A percentile compares a stretch with the other conserved stretches of the same genome.
phyloP scores from a whole-genome alignment of 2,797 vertebrate genomes.

The Alosa sapidissima region DNA sequence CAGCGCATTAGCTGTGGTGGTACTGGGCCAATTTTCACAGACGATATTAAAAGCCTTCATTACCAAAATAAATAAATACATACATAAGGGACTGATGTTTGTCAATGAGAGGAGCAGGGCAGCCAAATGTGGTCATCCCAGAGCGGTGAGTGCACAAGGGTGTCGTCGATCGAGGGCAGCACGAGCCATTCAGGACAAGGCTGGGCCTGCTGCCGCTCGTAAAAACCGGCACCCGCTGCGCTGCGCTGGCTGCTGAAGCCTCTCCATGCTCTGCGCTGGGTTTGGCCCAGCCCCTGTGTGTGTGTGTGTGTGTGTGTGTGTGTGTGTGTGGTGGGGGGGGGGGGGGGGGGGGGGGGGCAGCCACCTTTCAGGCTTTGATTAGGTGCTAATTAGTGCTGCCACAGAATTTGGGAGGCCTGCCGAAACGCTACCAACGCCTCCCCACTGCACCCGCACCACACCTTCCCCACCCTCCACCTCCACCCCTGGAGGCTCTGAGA shows the following conservation, averaged over 20 bases:
- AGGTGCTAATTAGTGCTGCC: slow-evolving; percentile 32
- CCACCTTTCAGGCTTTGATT: slow-evolving; percentile 26
- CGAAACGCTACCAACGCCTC: background rate
- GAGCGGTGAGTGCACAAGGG: background rate
- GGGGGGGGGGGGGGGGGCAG: slow-evolving; percentile 44
- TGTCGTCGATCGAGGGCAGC: background rate
- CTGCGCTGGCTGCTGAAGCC: background rate
- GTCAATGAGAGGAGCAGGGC: background rate
- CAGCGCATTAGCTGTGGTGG: background rate
- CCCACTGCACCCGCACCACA: too few species aligned
- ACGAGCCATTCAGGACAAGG: background rate
- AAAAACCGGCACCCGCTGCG: background rate
- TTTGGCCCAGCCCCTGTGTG: background rate
- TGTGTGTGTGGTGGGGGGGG: background rate
- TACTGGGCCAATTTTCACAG: background rate
- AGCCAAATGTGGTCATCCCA: background rate
- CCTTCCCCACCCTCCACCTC: background rate
- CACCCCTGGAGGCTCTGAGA: background rate
- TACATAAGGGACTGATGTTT: background rate
- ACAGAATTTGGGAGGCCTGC: slow-evolving; percentile 23
- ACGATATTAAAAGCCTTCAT: background rate
- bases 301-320: too few species aligned
- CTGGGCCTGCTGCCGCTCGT: background rate
- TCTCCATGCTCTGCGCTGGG: background rate
- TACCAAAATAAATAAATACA: background rate